Evolutionary conservation across 2,888 invertebrate genomes (phyloP), one percentile per base, ranked within the genome.

Genomic region (Nyleta sp.): DNA sequence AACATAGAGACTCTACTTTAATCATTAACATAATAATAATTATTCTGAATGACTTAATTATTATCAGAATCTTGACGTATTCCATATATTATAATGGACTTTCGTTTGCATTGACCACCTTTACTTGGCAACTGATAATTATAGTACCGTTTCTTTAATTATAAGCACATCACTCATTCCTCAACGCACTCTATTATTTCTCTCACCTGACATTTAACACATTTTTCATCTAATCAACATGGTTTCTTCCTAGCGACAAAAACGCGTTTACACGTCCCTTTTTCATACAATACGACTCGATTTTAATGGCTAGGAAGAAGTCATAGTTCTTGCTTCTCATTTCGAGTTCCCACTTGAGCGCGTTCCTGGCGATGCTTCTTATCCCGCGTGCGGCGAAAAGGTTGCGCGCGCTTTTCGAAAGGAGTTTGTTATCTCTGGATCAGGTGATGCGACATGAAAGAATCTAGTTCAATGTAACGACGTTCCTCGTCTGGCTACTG

Each of bases 391-490:
- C 73, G 57, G 44, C 62, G 64, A 74, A 74, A 67, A 65, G 57
- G 38, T 67, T 31, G 65, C 42, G 52, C 52, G 48, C 55, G 52
- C 78, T 76, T 78, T 48, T 20, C 53, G 55, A 80, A 81, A 80
- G 78, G 75, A 82, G 75, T 81, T 81, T 75, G 76, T 79, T 80
- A 79, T 80, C 78, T 81, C 60, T 38, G 73, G 64, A 80, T 80
- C 80, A 72, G 76, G 70, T 79, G 75, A 62, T 78, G 78, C 38
- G 40, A 57, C 75, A 65, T 64, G 75, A 68, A 79, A 81, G 81
- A 82, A 78, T 80, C 65, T 76, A 77, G 74, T 78, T 80, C 73
- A 79, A 60, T 72, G 67, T 80, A 80, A 79, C 60, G 73, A 80
- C 74, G 64, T 64, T 73, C 68, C 70, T 65, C 52, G 42, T 74